Base-by-base conservation (phyloP, 1,140 invertebrate species). In the Zaprionus tsacasi region DNA sequence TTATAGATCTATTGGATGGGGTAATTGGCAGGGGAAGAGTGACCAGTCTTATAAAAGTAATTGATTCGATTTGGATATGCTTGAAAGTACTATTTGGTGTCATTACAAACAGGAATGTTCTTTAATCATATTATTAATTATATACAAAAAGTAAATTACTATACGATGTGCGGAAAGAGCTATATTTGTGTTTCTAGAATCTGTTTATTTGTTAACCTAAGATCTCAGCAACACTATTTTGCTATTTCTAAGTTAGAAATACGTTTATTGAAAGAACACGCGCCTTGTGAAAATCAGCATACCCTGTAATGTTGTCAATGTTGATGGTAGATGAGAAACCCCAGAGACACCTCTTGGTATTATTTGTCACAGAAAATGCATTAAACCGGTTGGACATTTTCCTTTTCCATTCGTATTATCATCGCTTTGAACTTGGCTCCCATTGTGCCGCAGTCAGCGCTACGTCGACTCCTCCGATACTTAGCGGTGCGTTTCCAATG, bases 281-380 rank as follows among this genome's bases (percentile, higher is more conserved):
- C 27, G 3, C 27, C 27, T 30, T 30, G 25, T 2, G 1, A 27
- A 1, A 27, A 4, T 27, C 4, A 30, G n/a, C 7, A 45, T 45
- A 17, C n/a, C 40, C 40, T 45, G n/a, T 15, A 45, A 3, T 3
- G 1, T 2, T 15, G 40, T n/a, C 38, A 15, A 7, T 45, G 7
- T 8, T n/a, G n/a, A 43, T 7, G 40, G n/a, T 15, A 15, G 7
- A 7, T 3, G 10, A 10, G 45, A 11, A 1, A 65, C 54, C 63
- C 72, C 63, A 3, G 1, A 30, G 27, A 76, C 59, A 74, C 59
- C 54, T 69, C 58, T 55, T 57, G 38, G 52, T 70, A 78, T 76
- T 81, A 89, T 78, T 77, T 85, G 85, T 89, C 81, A 89, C 85
- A 85, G 78, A 89, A 89, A 89, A 89, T 89, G 81, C 85, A 89